These are phyloP conservation scores for Oreochromis tanganicae DNA, from an alignment of 2,113 vertebrate genomes.

Conservation along the genomic window DNA sequence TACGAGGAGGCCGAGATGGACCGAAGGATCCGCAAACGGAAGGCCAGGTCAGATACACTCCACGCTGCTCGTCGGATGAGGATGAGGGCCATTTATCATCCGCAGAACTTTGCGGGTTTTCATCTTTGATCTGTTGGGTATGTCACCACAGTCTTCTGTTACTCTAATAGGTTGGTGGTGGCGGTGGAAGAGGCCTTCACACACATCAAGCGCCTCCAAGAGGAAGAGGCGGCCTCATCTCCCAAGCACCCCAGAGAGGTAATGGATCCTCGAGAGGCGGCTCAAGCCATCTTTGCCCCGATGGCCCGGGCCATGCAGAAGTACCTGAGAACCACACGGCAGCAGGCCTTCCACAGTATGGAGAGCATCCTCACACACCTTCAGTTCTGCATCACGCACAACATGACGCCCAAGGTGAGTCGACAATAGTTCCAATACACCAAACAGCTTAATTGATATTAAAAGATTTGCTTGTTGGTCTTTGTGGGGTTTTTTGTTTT, in stretches of 20 bases:
- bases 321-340: slow-evolving; percentile 89
- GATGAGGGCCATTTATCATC: neutral
- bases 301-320: slow-evolving; percentile 99
- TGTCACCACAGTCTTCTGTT: fast-evolving
- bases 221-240: slow-evolving; percentile 76
- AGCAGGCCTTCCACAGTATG: slow-evolving; percentile 97
- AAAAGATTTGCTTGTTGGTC: neutral
- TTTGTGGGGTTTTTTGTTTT: neutral
- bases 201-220: slow-evolving; percentile 92
- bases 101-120: neutral
- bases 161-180: slow-evolving; percentile 81
- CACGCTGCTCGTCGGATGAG: neutral
- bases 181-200: slow-evolving; percentile 97
- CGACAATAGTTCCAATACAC: neutral
- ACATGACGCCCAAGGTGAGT: slow-evolving; percentile 92
- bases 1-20: slow-evolving; percentile 96
- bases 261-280: slow-evolving; percentile 93
- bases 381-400: slow-evolving; percentile 97
- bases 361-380: slow-evolving; percentile 97
- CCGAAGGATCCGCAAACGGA: slow-evolving; percentile 85
- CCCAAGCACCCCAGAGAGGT: slow-evolving; percentile 86
- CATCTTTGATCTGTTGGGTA: neutral
- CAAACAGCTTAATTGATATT: neutral
- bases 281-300: slow-evolving; percentile 94
- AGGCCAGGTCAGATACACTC: slow-evolving; percentile 79